A percentile compares a stretch with the other conserved stretches of the same genome.
Conservation (phyloP, 30 jellyfish, hydroid and myxozoan species). For the Hydractinia symbiolongicarpus region DNA sequence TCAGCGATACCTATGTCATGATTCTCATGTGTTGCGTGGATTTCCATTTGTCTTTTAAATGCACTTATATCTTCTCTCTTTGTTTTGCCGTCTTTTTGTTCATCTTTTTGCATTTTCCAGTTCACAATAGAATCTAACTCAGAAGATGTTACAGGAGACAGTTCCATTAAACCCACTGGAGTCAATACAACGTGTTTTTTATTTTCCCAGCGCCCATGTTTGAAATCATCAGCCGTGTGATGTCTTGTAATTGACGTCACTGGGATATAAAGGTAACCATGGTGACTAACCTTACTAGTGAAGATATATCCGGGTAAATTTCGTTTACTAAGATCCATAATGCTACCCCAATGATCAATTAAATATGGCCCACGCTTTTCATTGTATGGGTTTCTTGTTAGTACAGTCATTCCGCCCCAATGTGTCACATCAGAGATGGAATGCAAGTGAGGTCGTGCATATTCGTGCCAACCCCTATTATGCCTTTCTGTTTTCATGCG, state of each 20-base stretch:
- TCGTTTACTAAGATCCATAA: slow-evolving; percentile 49
- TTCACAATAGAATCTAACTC: neutral
- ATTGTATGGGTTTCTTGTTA: neutral
- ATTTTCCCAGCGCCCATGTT: slow-evolving; percentile 70
- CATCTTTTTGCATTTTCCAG: neutral
- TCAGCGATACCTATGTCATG: neutral
- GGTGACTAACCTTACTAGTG: slow-evolving; percentile 59
- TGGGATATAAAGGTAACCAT: slow-evolving; percentile 62
- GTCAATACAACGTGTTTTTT: slow-evolving; percentile 81
- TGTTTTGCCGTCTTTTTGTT: neutral
- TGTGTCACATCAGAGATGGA: slow-evolving; percentile 12
- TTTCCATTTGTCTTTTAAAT: slow-evolving; percentile 18
- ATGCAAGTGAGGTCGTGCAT: neutral
- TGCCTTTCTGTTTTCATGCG: neutral
- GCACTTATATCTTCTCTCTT: neutral
- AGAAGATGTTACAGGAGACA: neutral
- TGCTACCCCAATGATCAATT: slow-evolving; percentile 81
- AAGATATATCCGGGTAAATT: slow-evolving; percentile 58
- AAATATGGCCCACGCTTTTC: slow-evolving; percentile 63
- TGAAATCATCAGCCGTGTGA: slow-evolving; percentile 51
- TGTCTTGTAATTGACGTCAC: slow-evolving; percentile 75
- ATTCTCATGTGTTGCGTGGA: slow-evolving; percentile 9
- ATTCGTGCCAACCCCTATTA: neutral
- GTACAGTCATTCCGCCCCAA: slow-evolving; percentile 14
- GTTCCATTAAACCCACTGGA: slow-evolving; percentile 80